These are phyloP conservation scores for Triplophysa siluroides DNA, from an alignment of 2,113 vertebrate species.

Conservation along the genomic window DNA sequence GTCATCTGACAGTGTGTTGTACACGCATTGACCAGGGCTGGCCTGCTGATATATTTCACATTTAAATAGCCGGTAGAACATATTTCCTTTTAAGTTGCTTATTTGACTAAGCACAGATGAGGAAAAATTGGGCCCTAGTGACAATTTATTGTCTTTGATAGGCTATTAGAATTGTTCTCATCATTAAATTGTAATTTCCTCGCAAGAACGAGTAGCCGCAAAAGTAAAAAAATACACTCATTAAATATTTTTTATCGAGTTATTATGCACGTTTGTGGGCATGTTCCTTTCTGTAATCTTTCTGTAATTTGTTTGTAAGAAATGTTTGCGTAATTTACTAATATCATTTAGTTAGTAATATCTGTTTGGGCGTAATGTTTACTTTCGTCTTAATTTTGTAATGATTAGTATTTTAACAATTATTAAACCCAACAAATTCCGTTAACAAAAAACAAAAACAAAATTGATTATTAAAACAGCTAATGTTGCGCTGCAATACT, in stretches of 20 bases:
- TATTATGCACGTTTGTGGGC: background rate
- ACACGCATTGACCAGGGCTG: background rate
- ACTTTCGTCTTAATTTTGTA: background rate
- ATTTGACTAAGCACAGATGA: slow-evolving; percentile 11
- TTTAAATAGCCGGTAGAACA: background rate
- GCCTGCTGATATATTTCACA: background rate
- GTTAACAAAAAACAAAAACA: no score
- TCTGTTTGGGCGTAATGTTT: background rate
- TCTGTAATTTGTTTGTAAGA: background rate
- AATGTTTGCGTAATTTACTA: background rate
- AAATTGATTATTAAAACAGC: slow-evolving; percentile 6
- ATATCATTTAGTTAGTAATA: background rate
- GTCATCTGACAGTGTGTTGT: slow-evolving; percentile 23
- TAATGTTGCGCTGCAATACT: slow-evolving; percentile 1
- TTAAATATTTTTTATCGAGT: background rate
- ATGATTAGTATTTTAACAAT: background rate
- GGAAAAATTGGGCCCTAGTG: slow-evolving; percentile 19
- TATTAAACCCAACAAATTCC: background rate
- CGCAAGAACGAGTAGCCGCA: background rate
- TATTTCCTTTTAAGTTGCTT: background rate
- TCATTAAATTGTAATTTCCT: background rate
- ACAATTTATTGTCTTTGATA: background rate
- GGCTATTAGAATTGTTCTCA: background rate
- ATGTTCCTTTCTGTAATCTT: background rate
- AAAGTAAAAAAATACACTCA: background rate